A percentile compares a stretch with the other conserved stretches of the same genome.
Conservation (phyloP, 2,797 vertebrate genomes). For the Aldrovandia affinis region DNA sequence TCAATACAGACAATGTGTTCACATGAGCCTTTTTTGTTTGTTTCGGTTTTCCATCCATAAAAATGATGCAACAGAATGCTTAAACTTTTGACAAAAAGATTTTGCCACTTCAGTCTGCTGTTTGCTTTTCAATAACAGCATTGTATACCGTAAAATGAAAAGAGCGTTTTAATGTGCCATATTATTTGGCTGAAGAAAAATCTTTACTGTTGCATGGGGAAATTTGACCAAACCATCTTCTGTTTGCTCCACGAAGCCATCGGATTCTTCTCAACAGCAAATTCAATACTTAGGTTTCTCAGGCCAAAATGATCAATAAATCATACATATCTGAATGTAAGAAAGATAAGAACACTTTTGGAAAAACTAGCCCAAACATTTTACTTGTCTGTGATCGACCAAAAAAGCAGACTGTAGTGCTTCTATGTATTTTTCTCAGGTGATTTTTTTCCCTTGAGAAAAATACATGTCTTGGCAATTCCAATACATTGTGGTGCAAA, state of each 20-base stretch:
- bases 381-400: not conserved
- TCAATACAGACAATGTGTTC: constrained; percentile 1
- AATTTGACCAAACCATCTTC: not conserved
- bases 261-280: not conserved
- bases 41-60: not conserved
- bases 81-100: not conserved
- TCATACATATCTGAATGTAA: not conserved
- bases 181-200: not conserved
- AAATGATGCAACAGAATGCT: not conserved
- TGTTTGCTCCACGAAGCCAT: not conserved
- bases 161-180: not conserved
- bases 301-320: not conserved
- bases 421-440: not conserved
- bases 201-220: not conserved
- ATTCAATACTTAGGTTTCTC: no score
- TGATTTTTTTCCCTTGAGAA: not conserved
- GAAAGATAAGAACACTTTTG: not conserved
- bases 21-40: not conserved
- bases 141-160: not conserved
- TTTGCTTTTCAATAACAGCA: not conserved
- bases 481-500: not conserved
- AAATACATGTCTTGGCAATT: not conserved
- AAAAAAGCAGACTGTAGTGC: not conserved
- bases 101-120: not conserved
- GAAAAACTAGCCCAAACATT: not conserved